A percentile compares a stretch with the other conserved stretches of the same genome.
Evolutionary conservation across 2,888 invertebrate species (phyloP).

Genomic region (Meiosimyza decipiens): DNA sequence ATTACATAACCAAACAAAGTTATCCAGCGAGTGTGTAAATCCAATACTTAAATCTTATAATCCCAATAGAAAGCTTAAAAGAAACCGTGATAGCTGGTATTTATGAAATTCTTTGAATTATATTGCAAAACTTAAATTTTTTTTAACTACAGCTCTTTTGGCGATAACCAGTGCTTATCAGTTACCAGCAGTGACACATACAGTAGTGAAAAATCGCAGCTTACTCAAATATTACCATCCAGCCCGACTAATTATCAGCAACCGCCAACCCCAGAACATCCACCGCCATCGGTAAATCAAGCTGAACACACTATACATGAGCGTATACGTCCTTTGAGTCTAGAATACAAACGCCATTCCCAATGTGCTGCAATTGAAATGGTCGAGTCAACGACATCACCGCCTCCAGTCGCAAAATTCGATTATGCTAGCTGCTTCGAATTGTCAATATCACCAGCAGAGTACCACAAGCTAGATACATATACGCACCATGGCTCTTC

Average conservation of each 20-base stretch:
- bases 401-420: conserved; percentile 46
- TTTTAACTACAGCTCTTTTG: conserved; percentile 45
- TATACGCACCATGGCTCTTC: conserved; percentile 62
- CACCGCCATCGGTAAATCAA: conserved; percentile 89
- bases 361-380: conserved; percentile 65
- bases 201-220: conserved; percentile 60
- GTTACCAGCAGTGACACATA: conserved; percentile 60
- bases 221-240: conserved; percentile 70
- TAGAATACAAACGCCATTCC: conserved; percentile 72
- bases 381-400: conserved; percentile 64
- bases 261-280: conserved; percentile 94
- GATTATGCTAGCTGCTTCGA: conserved; percentile 36
- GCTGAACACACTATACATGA: conserved; percentile 91
- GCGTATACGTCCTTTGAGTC: conserved; percentile 87
- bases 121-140: too few relatives aligned
- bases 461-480: conserved; percentile 59
- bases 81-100: conserved; percentile 63
- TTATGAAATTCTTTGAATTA: conserved; percentile 32
- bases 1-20: background rate
- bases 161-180: conserved; percentile 48
- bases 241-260: conserved; percentile 92
- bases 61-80: conserved; percentile 65
- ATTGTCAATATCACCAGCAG: too few relatives aligned
- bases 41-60: conserved; percentile 63
- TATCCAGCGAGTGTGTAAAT: conserved; percentile 45